Evolutionary conservation across 2,797 vertebrate genomes (phyloP).

Genomic region (Scolopax bukidnonensis): DNA sequence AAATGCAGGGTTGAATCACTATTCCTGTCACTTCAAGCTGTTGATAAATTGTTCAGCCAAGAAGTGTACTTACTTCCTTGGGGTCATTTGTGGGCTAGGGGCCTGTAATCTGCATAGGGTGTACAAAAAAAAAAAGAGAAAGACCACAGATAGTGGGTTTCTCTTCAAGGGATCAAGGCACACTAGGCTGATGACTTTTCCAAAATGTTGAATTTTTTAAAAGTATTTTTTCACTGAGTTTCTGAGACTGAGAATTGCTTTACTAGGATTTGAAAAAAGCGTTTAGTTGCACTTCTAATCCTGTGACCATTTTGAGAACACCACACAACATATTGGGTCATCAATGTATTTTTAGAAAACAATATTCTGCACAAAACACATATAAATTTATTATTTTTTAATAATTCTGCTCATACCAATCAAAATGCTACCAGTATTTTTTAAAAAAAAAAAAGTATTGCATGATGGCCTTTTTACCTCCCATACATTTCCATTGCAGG

Average conservation of each 20-base stretch:
- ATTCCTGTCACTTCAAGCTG: conserved; percentile 84
- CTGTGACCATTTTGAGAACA: neutral
- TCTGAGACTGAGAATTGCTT: neutral
- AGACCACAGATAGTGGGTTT: neutral
- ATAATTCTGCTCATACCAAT: neutral
- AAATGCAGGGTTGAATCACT: conserved; percentile 79
- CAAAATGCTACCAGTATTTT: neutral
- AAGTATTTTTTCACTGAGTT: neutral
- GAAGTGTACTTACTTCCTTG: conserved; percentile 79
- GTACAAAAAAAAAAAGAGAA: neutral
- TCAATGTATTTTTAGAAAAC: neutral
- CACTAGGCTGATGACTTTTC: neutral
- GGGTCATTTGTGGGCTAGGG: conserved; percentile 75
- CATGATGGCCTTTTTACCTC: neutral
- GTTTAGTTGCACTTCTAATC: neutral
- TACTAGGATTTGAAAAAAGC: neutral
- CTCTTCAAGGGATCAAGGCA: neutral
- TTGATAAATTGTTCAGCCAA: conserved; percentile 84
- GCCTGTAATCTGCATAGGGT: conserved; percentile 56
- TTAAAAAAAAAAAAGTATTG: neutral
- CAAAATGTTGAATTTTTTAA: neutral
- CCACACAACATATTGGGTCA: neutral
- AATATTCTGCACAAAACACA: neutral
- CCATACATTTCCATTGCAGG: neutral
- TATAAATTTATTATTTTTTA: neutral